Conservation (phyloP, 2,888 invertebrate genomes). For the Himalopsyche japonica region DNA sequence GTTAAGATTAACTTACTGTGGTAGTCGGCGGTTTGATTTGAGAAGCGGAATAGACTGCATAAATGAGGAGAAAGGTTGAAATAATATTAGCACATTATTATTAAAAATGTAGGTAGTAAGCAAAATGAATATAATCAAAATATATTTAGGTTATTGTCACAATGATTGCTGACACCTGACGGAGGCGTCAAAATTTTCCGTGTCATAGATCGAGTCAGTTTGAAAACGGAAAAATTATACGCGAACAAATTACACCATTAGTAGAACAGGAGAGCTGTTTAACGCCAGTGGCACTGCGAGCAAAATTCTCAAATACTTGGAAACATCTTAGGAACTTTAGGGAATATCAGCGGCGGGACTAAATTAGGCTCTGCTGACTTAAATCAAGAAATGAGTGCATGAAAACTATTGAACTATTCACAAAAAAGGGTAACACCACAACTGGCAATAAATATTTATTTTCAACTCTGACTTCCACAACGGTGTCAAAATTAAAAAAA, state of each 20-base stretch:
- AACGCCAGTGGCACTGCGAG: conserved; percentile 5
- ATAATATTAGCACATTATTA: too few relatives aligned
- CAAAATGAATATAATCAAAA: not conserved
- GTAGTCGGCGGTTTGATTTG: too few relatives aligned
- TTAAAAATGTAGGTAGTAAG: too few relatives aligned
- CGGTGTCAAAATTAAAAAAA: too few relatives aligned
- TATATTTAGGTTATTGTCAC: not conserved
- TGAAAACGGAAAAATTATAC: conserved; percentile 52
- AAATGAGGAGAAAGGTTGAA: too few relatives aligned
- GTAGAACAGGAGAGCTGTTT: conserved; percentile 41
- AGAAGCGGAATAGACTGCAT: too few relatives aligned
- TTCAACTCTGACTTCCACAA: too few relatives aligned
- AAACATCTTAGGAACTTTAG: conserved; percentile 3
- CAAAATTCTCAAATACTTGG: conserved; percentile 16
- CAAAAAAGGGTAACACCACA: too few relatives aligned
- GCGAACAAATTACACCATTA: conserved; percentile 54
- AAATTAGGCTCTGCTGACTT: not conserved
- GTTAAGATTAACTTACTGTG: too few relatives aligned
- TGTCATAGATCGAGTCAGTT: conserved; percentile 12
- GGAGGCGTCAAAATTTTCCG: not conserved
- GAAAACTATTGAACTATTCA: too few relatives aligned
- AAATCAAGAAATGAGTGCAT: too few relatives aligned
- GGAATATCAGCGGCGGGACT: not conserved
- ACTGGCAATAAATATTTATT: too few relatives aligned
- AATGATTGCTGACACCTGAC: not conserved